Base-by-base conservation (phyloP, 2,888 invertebrate species). In the Drosophila cracens region DNA sequence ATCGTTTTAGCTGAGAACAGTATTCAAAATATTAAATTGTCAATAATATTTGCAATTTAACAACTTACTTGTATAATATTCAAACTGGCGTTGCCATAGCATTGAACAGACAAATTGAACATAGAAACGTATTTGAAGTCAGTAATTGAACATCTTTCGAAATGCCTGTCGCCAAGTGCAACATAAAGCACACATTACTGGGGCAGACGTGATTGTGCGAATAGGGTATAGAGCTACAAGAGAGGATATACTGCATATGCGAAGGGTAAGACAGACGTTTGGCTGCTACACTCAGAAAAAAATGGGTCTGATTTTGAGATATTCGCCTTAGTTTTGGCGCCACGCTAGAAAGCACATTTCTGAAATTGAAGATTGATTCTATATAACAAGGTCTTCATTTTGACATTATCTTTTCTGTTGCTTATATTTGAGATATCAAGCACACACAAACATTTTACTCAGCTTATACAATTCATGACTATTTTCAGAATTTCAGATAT, bases 201-300 rank as follows among this genome's bases (percentile, higher is more conserved):
- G 16, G 21, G 25, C 46, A 16, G 46, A 8, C 25, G 21, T 46
- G 46, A 46, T 25, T 46, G 46, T 25, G 8, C 25, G 21, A 7
- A 7, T 25, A 53, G 64, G 33, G 64, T 54, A 62, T 43, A 31
- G 25, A 13, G 52, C 29, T 31, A 36, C 4, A 43, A 2, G 53
- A 43, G 34, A 49, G 40, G 27, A 60, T 48, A 51, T 18, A 16
- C 7, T 33, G 56, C 56, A 40, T 60, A 49, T 53, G 46, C 46
- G 36, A 46, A 36, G 71, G 56, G 48, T 60, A 61, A 49, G n/a
- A 13, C 18, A 31, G 48, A 4, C 25, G 25, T 4, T 16, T 46
- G 25, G 4, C 21, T 46, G 46, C 8, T 46, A 25, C 46, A 46
- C 46, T 46, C 1, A 2, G 8, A 0, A 16, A 46, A 46, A 25